Conservation (phyloP, 2,888 invertebrate species). For the Cephus sareptanus region DNA sequence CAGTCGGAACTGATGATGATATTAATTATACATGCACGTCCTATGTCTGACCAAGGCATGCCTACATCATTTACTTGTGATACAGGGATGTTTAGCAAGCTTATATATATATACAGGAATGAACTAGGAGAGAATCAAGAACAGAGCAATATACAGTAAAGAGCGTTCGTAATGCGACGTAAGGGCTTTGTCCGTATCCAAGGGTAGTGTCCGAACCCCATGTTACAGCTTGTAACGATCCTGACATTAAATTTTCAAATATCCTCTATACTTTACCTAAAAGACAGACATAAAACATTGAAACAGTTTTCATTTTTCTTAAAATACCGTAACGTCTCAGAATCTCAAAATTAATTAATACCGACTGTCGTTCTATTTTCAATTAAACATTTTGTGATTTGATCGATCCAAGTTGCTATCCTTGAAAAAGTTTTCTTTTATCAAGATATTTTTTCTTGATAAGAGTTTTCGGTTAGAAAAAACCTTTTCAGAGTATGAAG, state of each 20-base stretch:
- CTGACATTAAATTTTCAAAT: neutral
- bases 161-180: neutral
- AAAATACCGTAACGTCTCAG: neutral
- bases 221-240: neutral
- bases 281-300: neutral
- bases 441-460: too few relatives aligned
- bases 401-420: too few relatives aligned
- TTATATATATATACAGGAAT: neutral
- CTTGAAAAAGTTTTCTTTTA: too few relatives aligned
- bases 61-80: conserved; percentile 22
- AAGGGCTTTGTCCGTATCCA: neutral
- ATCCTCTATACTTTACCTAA: neutral
- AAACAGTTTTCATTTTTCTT: neutral
- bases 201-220: neutral
- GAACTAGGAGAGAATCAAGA: neutral
- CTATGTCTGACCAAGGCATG: conserved; percentile 43
- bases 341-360: neutral
- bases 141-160: neutral
- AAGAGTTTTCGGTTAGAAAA: too few relatives aligned
- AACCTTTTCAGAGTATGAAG: too few relatives aligned
- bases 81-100: conserved; percentile 45
- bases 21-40: conserved; percentile 62
- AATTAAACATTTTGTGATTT: neutral
- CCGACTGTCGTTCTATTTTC: neutral
- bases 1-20: neutral